phyloP scores from a whole-genome alignment of 2,888 invertebrate genomes.

The Yponomeuta evonymella region DNA sequence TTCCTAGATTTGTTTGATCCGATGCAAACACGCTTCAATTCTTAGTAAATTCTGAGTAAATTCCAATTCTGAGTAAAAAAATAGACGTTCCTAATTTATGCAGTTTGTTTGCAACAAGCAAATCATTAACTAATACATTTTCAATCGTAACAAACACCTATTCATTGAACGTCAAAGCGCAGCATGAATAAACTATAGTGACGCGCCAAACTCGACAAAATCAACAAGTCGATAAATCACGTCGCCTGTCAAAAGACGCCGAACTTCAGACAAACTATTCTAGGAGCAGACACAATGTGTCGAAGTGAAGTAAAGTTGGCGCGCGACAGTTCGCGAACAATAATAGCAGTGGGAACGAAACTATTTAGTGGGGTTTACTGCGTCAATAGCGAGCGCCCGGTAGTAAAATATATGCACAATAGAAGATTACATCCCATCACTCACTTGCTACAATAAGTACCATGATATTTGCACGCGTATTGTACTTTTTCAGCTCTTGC shows the following conservation, averaged over 20 bases:
- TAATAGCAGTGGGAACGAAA: conserved; percentile 69
- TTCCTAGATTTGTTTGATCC: no score
- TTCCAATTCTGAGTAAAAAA: no score
- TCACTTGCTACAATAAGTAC: no score
- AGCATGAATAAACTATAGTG: background rate
- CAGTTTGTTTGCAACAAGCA: no score
- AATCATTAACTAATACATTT: no score
- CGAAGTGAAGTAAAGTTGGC: conserved; percentile 36
- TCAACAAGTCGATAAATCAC: conserved; percentile 16
- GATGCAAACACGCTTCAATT: no score
- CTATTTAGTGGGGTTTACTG: conserved; percentile 70
- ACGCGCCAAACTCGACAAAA: conserved; percentile 5
- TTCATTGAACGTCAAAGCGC: background rate
- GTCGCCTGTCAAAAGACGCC: conserved; percentile 28
- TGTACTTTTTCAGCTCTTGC: no score
- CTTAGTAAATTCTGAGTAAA: no score
- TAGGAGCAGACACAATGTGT: conserved; percentile 37
- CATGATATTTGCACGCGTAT: no score
- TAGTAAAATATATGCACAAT: background rate
- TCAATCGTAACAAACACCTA: background rate
- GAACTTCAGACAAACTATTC: conserved; percentile 38
- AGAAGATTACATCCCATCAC: background rate
- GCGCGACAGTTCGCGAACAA: conserved; percentile 64
- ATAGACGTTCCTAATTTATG: no score
- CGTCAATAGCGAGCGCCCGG: conserved; percentile 54